Evolutionary conservation across 2,113 vertebrate species (phyloP), one percentile per base, ranked within the genome.

Genomic region (Oplegnathus fasciatus): DNA sequence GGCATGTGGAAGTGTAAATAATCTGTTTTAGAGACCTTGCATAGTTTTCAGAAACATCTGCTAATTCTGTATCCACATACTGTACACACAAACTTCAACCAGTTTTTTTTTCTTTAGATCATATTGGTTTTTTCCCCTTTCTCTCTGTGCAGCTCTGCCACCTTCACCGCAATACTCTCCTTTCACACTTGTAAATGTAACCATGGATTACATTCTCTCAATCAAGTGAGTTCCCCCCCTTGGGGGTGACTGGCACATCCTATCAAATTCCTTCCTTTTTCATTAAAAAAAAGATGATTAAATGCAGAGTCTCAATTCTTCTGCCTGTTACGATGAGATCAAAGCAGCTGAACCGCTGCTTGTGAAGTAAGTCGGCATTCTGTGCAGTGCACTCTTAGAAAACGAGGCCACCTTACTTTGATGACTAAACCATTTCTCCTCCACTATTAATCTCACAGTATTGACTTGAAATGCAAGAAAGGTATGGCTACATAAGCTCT

Each of bases 401-500:
- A 93, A 90, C 3, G 52, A 87, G 82, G 74, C 70, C 80, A 88
- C 77, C 34, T 48, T n/a, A 60, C 88, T 92, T 85, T 89, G 88
- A 93, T 87, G 88, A 89, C 84, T 91, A 87, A 89, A 89, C 71
- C 83, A 60, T 91, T 92, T 88, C 76, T 81, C 65, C 26, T 22
- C 42, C 62, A 44, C 75, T 84, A 84, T 88, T 92, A 83, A 88
- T 92, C 75, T 87, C 79, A 48, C 55, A 44, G 84, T 75, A 85
- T 84, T 83, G 92, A 86, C 78, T 78, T 62, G 55, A 77, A 90
- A 87, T 75, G 54, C 68, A 75, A 64, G 82, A 74, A 90, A 65
- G 65, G 78, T 82, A 50, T 40, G 50, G 55, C 57, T 79, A 14
- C 62, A 85, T 65, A 46, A 14, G 72, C 66, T 62, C 50, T 40